Conservation (phyloP, 2,888 invertebrate species). For the Drosophila fungiperda region DNA sequence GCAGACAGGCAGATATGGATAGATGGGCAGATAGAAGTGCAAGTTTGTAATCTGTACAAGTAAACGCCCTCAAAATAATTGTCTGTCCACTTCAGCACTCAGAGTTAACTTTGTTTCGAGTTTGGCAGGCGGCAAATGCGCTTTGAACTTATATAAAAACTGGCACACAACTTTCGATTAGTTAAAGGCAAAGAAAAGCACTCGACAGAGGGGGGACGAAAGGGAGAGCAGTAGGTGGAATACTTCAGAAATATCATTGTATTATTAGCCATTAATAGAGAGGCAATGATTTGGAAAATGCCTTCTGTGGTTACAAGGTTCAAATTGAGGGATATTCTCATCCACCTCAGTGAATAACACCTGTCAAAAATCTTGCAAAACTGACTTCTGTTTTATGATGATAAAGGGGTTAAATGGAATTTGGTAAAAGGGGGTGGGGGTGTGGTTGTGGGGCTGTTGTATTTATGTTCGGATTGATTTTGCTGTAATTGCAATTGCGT, state of each 20-base stretch:
- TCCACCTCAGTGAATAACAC: slow-evolving; percentile 32
- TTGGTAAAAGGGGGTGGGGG: neutral
- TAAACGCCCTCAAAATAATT: slow-evolving; percentile 39
- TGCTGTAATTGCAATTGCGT: slow-evolving; percentile 50
- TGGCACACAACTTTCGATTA: slow-evolving; percentile 49
- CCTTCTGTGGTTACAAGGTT: slow-evolving; percentile 14
- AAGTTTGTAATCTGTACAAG: slow-evolving; percentile 51
- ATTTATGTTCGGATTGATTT: slow-evolving; percentile 13
- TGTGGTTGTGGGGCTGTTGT: neutral
- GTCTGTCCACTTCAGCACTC: slow-evolving; percentile 40
- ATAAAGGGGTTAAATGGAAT: slow-evolving; percentile 46
- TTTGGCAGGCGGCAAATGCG: slow-evolving; percentile 44
- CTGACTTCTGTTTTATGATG: slow-evolving; percentile 30
- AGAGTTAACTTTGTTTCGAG: slow-evolving; percentile 28
- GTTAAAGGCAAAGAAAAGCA: slow-evolving; percentile 11
- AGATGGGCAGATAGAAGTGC: slow-evolving; percentile 25
- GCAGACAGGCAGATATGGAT: slow-evolving; percentile 18
- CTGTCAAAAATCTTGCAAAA: slow-evolving; percentile 29
- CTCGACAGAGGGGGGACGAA: slow-evolving; percentile 4
- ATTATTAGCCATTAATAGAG: slow-evolving; percentile 16
- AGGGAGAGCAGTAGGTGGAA: slow-evolving; percentile 28
- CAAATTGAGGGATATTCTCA: slow-evolving; percentile 13
- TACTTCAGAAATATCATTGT: slow-evolving; percentile 38
- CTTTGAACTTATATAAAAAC: slow-evolving; percentile 58
- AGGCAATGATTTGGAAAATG: slow-evolving; percentile 46